Conservation (phyloP, 2,888 invertebrate species). For the Ennomos fuscantarius region DNA sequence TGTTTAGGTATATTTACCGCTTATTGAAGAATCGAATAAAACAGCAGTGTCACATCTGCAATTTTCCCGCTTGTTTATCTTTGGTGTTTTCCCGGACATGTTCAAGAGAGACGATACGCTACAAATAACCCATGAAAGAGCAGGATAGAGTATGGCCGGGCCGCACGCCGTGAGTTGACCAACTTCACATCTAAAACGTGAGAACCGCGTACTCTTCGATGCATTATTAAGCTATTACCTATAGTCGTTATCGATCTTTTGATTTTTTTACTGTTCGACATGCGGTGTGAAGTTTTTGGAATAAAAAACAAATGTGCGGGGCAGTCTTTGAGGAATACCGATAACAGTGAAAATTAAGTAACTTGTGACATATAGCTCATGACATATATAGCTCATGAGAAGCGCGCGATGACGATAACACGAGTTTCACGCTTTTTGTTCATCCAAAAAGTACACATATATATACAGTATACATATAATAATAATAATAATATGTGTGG, state of each 20-base stretch:
- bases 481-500: no score
- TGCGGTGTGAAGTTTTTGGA: not conserved
- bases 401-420: no score
- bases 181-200: conserved; percentile 74
- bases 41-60: conserved; percentile 1
- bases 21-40: no score
- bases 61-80: conserved; percentile 50
- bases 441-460: no score
- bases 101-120: conserved; percentile 50
- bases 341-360: no score
- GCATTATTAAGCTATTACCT: conserved; percentile 34
- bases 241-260: conserved; percentile 31
- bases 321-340: no score
- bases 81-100: conserved; percentile 62
- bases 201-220: conserved; percentile 47
- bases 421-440: no score
- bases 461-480: no score
- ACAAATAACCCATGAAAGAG: conserved; percentile 42
- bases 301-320: no score
- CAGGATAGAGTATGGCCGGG: conserved; percentile 56
- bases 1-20: no score
- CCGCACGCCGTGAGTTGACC: conserved; percentile 58
- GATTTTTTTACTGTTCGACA: not conserved
- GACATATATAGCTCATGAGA: no score
- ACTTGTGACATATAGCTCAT: no score